Percentiles rank a stretch among this genome's conserved stretches.
phyloP scores from a whole-genome alignment of 2,888 invertebrate genomes.

The Scaptomyza tumidula region DNA sequence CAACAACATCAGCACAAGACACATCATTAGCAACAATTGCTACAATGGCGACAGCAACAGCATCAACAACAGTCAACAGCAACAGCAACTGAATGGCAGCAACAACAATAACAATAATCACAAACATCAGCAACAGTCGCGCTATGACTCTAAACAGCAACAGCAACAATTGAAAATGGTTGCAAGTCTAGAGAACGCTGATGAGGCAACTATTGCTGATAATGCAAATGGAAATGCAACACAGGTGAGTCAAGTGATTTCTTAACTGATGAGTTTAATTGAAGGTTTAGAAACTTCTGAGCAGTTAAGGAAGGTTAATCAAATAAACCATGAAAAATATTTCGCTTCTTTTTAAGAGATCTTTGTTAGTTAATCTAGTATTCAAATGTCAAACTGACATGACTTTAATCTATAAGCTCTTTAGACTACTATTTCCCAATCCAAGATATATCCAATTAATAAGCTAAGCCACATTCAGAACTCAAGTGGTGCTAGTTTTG shows the following conservation, averaged over 20 bases:
- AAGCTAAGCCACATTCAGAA: slow-evolving; percentile 35
- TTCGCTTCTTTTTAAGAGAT: too few relatives aligned
- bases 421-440: slow-evolving; percentile 16
- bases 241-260: slow-evolving; percentile 62
- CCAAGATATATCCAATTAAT: slow-evolving; percentile 18
- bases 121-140: slow-evolving; percentile 51
- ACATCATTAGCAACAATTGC: slow-evolving; percentile 76
- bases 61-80: slow-evolving; percentile 38
- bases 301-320: neutral
- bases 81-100: slow-evolving; percentile 47
- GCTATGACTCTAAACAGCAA: slow-evolving; percentile 56
- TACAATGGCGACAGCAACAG: slow-evolving; percentile 64
- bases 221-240: slow-evolving; percentile 71
- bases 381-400: slow-evolving; percentile 10
- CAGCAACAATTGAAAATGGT: slow-evolving; percentile 39
- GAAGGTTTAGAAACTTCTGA: neutral
- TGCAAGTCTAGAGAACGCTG: slow-evolving; percentile 47
- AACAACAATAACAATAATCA: slow-evolving; percentile 57
- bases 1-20: slow-evolving; percentile 51
- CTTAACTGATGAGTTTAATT: neutral
- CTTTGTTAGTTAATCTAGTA: too few relatives aligned
- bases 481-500: slow-evolving; percentile 29
- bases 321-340: too few relatives aligned
- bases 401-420: slow-evolving; percentile 15
- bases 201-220: slow-evolving; percentile 65